Evolutionary conservation across 2,888 invertebrate genomes (phyloP).

Genomic region (Camponotus fellah): DNA sequence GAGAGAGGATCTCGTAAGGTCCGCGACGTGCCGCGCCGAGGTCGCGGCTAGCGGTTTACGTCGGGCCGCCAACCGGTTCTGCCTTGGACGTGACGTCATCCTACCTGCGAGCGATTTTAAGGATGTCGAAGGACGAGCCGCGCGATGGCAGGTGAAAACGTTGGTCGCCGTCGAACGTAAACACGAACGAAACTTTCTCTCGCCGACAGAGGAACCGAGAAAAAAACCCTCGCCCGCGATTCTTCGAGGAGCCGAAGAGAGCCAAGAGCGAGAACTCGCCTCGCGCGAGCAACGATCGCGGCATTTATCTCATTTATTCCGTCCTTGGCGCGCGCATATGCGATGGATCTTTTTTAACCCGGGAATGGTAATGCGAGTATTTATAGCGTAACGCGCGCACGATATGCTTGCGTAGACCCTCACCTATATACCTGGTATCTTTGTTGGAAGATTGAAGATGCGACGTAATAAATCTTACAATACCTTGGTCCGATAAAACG

Average conservation of each 20-base stretch:
- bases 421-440: neutral
- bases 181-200: constrained; percentile 52
- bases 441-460: constrained; percentile 3
- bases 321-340: constrained; percentile 11
- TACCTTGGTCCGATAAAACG: neutral
- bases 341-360: constrained; percentile 24
- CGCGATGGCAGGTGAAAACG: constrained; percentile 70
- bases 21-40: constrained; percentile 72
- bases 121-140: constrained; percentile 72
- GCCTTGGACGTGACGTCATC: constrained; percentile 74
- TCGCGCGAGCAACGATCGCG: neutral
- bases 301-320: constrained; percentile 35
- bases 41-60: constrained; percentile 81
- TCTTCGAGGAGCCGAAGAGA: neutral
- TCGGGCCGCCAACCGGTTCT: constrained; percentile 78
- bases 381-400: constrained; percentile 14
- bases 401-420: neutral
- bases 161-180: constrained; percentile 41
- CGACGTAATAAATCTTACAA: neutral
- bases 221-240: neutral
- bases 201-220: constrained; percentile 1
- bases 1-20: constrained; percentile 61
- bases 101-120: constrained; percentile 77
- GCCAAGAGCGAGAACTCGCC: constrained; percentile 19
- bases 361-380: constrained; percentile 29